phyloP scores from a whole-genome alignment of 1,140 invertebrate species.

The Globodera ellingtonae region DNA sequence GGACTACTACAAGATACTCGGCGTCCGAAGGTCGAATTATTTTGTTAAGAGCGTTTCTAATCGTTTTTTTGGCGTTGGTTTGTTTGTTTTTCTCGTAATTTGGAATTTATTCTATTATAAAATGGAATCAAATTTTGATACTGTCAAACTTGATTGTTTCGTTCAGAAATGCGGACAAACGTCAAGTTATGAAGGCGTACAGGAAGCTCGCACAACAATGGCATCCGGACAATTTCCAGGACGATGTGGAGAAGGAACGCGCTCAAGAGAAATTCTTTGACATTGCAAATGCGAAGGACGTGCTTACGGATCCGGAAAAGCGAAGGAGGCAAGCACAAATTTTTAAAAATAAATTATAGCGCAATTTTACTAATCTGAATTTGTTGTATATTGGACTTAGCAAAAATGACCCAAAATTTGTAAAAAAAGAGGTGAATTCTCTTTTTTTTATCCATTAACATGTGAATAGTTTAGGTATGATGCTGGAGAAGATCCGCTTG shows the following conservation, averaged over 20 bases:
- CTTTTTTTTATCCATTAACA: constrained; percentile 77
- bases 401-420: too few relatives aligned
- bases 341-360: constrained; percentile 32
- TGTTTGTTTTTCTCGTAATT: too few relatives aligned
- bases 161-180: constrained; percentile 78
- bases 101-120: neutral
- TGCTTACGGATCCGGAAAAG: constrained; percentile 74
- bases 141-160: constrained; percentile 42
- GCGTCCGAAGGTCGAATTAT: constrained; percentile 73
- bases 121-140: neutral
- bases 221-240: constrained; percentile 95
- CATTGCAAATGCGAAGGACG: constrained; percentile 97
- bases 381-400: too few relatives aligned
- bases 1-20: constrained; percentile 98
- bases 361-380: neutral
- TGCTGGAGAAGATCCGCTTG: constrained; percentile 90
- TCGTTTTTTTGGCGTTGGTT: too few relatives aligned
- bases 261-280: constrained; percentile 99
- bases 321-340: constrained; percentile 34
- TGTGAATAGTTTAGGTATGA: constrained; percentile 77
- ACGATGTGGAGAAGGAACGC: constrained; percentile 81
- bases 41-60: constrained; percentile 8
- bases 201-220: constrained; percentile 93
- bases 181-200: constrained; percentile 80
- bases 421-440: too few relatives aligned